Base-by-base conservation (phyloP, 2,888 invertebrate genomes). In the Drosophila niveifrons region DNA sequence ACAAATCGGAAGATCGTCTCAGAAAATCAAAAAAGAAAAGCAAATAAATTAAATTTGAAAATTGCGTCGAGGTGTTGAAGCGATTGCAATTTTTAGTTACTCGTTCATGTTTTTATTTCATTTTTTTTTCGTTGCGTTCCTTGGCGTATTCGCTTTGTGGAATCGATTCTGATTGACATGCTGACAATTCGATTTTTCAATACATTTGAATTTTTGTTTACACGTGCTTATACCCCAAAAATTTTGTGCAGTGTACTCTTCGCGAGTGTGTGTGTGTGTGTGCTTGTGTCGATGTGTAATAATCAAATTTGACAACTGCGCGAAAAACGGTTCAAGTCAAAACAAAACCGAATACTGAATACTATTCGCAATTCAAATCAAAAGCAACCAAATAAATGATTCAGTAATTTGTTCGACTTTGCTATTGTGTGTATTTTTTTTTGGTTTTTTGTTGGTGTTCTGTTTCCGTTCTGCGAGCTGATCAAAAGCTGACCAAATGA, bases 301-400 rank as follows among this genome's bases (percentile, higher is more conserved):
- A 82, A 82, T 75, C 74, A 58, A 85, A 90, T 89, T 85, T 87
- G 89, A 90, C 88, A 90, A 80, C 76, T 74, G 85, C 78, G 90
- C 74, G 89, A 88, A 83, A 79, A 89, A 82, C 78, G 39, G 85
- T 66, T 52, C 11, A 69, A 56, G 70, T 85, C 85, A 82, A 74
- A 83, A 87, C 74, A 83, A 68, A 36, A 48, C 10, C 41, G 50
- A 47, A 13, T 51, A 71, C 52, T 59, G 28, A 44, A 56, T 63
- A 48, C 50, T 29, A 36, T n/a, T 36, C 34, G 34, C 34, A n/a
- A 36, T 36, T 36, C 9, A 55, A 66, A 63, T 29, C 62, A 66
- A 66, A 52, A 23, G 6, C n/a, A 15, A 51, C 55, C 55, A 61
- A 51, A 64, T 80, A 69, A 79, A 79, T 85, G 74, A 51, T 65